These are phyloP conservation scores for Oreonectes daqikongensis DNA, from an alignment of 2,797 vertebrate genomes.

Conservation along the genomic window DNA sequence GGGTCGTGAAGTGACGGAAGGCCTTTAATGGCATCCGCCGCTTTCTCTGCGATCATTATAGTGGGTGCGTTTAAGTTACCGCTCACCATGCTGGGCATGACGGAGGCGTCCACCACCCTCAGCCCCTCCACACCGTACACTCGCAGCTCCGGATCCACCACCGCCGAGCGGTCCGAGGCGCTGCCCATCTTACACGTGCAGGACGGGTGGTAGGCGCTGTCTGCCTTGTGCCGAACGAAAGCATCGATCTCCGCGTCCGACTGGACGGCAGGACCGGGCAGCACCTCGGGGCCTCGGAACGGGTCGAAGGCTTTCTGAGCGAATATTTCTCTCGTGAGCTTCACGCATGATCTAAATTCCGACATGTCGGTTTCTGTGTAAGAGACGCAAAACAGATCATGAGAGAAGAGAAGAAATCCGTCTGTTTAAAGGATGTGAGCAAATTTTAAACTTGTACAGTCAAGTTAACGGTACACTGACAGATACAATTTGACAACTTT, in stretches of 20 bases:
- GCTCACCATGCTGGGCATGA: conserved; percentile 96
- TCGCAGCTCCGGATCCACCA: conserved; percentile 84
- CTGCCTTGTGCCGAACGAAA: conserved; percentile 88
- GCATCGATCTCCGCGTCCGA: conserved; percentile 91
- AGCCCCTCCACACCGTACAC: conserved; percentile 89
- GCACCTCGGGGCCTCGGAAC: conserved; percentile 87
- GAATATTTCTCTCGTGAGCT: conserved; percentile 90
- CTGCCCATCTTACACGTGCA: conserved; percentile 96
- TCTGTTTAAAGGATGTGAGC: conserved; percentile 17
- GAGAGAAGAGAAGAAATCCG: conserved; percentile 23
- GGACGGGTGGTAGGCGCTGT: conserved; percentile 95
- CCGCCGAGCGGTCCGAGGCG: conserved; percentile 79
- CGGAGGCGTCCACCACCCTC: conserved; percentile 92
- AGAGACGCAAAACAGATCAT: conserved; percentile 14
- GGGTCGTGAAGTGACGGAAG: conserved; percentile 76
- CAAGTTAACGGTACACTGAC: no score
- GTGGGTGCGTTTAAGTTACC: conserved; percentile 96
- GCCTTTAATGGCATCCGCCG: conserved; percentile 88
- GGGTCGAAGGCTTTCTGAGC: conserved; percentile 88
- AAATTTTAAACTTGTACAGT: no score
- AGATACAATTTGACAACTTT: no score
- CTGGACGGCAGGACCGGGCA: conserved; percentile 80
- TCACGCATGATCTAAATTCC: conserved; percentile 89
- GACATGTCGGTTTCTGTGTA: conserved; percentile 81
- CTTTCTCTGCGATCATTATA: conserved; percentile 97